Evolutionary conservation across 2,797 vertebrate species (phyloP).

Genomic region (Phaenicophaeus curvirostris): DNA sequence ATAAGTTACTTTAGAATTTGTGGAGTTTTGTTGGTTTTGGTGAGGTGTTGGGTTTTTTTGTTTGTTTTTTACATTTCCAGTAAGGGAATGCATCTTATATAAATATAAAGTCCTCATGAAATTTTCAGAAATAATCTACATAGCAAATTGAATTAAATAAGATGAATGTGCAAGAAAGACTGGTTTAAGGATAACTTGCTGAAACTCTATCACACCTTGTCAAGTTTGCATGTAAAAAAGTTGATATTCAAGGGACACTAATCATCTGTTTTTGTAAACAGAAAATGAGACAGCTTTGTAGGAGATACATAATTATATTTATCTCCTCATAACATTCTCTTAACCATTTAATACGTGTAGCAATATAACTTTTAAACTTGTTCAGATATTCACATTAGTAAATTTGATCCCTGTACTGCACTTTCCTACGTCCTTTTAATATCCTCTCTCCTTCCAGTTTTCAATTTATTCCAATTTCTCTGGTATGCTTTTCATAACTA

Average conservation of each 20-base stretch:
- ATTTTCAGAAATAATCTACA: neutral
- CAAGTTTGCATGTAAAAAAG: neutral
- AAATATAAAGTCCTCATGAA: neutral
- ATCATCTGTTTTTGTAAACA: constrained; percentile 7
- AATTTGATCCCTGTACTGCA: constrained; percentile 16
- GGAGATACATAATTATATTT: neutral
- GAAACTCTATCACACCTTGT: neutral
- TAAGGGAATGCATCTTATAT: neutral
- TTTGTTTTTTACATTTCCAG: constrained; percentile 5
- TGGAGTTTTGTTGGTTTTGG: neutral
- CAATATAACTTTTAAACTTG: neutral
- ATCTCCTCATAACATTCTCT: neutral
- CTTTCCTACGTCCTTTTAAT: constrained; percentile 20
- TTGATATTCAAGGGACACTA: neutral
- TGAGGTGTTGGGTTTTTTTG: neutral
- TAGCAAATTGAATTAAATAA: neutral
- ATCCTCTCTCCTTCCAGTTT: constrained; percentile 10
- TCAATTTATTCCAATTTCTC: constrained; percentile 35
- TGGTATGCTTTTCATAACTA: constrained; percentile 3
- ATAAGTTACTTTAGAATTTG: neutral
- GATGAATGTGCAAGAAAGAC: neutral
- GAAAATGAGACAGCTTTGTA: neutral
- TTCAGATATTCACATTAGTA: constrained; percentile 4
- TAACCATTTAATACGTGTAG: neutral
- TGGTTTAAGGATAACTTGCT: neutral